A percentile compares a stretch with the other conserved stretches of the same genome.
Conservation (phyloP, 2,888 invertebrate species). For the Myopa tessellatipennis region DNA sequence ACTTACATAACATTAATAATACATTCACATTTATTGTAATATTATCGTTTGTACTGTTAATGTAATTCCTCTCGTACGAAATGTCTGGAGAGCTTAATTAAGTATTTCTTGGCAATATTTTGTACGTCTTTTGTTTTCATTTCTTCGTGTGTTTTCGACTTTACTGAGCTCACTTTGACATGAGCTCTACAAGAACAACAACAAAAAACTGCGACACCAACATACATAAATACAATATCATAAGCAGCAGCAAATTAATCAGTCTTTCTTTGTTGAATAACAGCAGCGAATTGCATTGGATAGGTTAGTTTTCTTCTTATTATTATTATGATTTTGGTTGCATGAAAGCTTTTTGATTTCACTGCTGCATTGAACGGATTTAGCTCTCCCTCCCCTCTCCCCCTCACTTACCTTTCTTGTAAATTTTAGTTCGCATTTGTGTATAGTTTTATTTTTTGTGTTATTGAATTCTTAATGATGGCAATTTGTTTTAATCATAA, state of each 20-base stretch:
- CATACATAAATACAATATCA: background rate
- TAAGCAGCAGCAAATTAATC: conserved; percentile 46
- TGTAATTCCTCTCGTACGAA: too few relatives aligned
- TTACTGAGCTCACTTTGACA: conserved; percentile 2
- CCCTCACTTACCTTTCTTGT: conserved; percentile 2
- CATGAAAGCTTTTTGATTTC: conserved; percentile 18
- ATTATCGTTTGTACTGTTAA: too few relatives aligned
- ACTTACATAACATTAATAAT: too few relatives aligned
- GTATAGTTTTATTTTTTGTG: conserved; percentile 8
- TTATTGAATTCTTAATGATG: conserved; percentile 28
- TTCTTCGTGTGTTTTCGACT: background rate
- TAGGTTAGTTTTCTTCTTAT: conserved; percentile 1
- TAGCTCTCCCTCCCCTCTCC: background rate
- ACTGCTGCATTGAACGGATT: conserved; percentile 19
- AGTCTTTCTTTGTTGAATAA: conserved; percentile 39
- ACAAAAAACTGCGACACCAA: conserved; percentile 13
- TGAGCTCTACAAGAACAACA: conserved; percentile 26
- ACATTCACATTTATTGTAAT: too few relatives aligned
- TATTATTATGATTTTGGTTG: conserved; percentile 14
- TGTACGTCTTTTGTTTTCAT: too few relatives aligned
- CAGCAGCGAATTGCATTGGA: conserved; percentile 23
- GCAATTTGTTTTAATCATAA: conserved; percentile 29
- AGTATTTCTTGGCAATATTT: too few relatives aligned
- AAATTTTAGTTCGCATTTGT: background rate
- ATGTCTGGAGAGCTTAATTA: too few relatives aligned